A percentile compares a stretch with the other conserved stretches of the same genome.
Evolutionary conservation across 2,113 vertebrate species (phyloP).

Genomic region (Physeter macrocephalus): DNA sequence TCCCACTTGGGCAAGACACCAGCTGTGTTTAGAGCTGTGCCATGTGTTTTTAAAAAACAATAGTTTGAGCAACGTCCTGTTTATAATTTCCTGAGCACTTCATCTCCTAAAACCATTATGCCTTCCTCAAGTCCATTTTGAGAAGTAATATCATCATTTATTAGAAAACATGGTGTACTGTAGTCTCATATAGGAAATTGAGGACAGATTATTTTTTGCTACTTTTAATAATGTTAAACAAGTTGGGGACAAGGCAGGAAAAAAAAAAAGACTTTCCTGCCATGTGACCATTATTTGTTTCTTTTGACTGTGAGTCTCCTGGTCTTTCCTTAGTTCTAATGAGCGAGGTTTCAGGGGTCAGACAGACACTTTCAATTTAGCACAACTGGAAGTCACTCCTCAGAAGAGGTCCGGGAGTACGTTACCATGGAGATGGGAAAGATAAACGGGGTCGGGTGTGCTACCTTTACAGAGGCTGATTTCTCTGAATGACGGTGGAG

Average conservation of each 20-base stretch:
- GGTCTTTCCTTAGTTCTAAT: conserved; percentile 34
- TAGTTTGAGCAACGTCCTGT: background rate
- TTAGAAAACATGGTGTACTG: background rate
- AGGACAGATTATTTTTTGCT: background rate
- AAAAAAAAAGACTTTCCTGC: background rate
- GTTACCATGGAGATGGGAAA: conserved; percentile 80
- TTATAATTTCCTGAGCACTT: background rate
- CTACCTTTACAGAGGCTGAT: conserved; percentile 67
- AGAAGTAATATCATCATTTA: background rate
- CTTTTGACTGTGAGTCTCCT: background rate
- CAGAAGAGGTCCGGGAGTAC: conserved; percentile 67
- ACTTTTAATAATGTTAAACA: background rate
- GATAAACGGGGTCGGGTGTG: conserved; percentile 62
- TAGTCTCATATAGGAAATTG: background rate
- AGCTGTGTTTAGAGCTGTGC: background rate
- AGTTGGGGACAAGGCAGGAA: background rate
- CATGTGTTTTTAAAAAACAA: background rate
- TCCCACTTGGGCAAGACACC: background rate
- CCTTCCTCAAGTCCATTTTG: background rate
- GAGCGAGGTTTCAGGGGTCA: conserved; percentile 68
- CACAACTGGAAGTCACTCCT: conserved; percentile 72
- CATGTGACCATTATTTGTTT: background rate
- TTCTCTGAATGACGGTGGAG: conserved; percentile 73
- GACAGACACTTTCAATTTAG: conserved; percentile 68
- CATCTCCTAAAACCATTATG: background rate